phyloP scores from a whole-genome alignment of 2,888 invertebrate species.

The Lepetodrilus schrolli region DNA sequence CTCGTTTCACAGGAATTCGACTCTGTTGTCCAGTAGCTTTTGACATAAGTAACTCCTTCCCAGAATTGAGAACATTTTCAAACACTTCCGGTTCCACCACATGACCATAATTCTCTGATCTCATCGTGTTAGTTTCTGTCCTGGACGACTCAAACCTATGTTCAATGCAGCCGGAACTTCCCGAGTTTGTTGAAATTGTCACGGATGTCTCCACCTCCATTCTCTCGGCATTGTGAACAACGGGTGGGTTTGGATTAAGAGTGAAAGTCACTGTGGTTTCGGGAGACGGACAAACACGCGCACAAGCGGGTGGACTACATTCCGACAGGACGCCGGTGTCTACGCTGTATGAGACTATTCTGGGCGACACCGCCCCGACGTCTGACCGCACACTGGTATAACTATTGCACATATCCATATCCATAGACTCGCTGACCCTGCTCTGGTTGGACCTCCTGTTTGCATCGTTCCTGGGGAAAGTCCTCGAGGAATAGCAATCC shows the following conservation, averaged over 20 bases:
- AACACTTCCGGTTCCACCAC: constrained; percentile 48
- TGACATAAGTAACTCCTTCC: constrained; percentile 56
- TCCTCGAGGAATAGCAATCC: constrained; percentile 27
- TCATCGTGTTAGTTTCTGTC: constrained; percentile 46
- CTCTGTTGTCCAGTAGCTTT: constrained; percentile 9
- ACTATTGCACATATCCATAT: constrained; percentile 11
- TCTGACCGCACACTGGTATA: neutral
- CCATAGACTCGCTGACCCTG: neutral
- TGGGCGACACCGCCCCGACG: neutral
- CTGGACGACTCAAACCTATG: constrained; percentile 30
- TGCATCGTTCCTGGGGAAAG: constrained; percentile 22
- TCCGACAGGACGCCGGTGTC: neutral
- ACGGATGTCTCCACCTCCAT: constrained; percentile 31
- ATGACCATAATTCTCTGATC: constrained; percentile 32
- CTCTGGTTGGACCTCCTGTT: neutral
- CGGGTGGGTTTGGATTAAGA: neutral
- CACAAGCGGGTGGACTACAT: neutral
- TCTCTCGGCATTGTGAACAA: neutral
- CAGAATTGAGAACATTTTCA: constrained; percentile 63
- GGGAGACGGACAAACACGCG: neutral
- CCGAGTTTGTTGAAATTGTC: neutral
- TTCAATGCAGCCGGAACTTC: neutral
- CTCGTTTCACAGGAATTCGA: neutral
- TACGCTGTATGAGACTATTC: neutral
- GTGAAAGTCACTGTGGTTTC: constrained; percentile 16